Evolutionary conservation across 2,113 vertebrate species (phyloP).

Genomic region (Anarhynchus alexandrinus): DNA sequence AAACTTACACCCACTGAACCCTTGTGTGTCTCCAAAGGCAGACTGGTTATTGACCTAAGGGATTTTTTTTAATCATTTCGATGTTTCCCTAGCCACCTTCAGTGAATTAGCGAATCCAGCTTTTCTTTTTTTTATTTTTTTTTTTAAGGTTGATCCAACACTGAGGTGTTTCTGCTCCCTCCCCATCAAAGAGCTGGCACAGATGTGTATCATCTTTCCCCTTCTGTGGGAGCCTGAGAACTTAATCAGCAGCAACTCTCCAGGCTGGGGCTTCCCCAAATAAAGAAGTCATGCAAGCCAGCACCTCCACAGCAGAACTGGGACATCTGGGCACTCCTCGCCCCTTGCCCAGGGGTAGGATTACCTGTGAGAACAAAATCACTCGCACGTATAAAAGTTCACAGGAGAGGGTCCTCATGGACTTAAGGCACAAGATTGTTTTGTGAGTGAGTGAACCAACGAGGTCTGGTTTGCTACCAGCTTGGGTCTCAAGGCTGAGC

Average conservation of each 20-base stretch:
- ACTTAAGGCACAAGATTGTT: background rate
- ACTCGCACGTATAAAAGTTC: accelerated
- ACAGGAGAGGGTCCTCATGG: background rate
- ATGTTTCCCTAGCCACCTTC: background rate
- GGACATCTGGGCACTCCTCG: accelerated
- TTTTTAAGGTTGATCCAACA: background rate
- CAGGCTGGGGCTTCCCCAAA: background rate
- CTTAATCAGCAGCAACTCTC: background rate
- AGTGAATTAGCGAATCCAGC: background rate
- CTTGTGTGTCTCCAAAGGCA: background rate
- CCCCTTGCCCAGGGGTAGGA: background rate
- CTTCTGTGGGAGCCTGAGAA: background rate
- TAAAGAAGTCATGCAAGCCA: background rate
- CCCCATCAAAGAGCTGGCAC: background rate
- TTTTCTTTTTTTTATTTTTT: background rate
- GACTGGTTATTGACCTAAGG: slow-evolving; percentile 28
- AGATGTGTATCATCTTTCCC: background rate
- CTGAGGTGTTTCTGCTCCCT: background rate
- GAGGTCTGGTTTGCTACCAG: background rate
- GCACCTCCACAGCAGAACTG: background rate
- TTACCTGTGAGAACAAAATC: background rate
- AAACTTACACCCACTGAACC: slow-evolving; percentile 9
- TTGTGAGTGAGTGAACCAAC: background rate
- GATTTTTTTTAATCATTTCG: slow-evolving; percentile 24
- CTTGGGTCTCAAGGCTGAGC: background rate